Evolutionary conservation across 2,113 vertebrate genomes (phyloP).

Genomic region (Hyaena hyaena): DNA sequence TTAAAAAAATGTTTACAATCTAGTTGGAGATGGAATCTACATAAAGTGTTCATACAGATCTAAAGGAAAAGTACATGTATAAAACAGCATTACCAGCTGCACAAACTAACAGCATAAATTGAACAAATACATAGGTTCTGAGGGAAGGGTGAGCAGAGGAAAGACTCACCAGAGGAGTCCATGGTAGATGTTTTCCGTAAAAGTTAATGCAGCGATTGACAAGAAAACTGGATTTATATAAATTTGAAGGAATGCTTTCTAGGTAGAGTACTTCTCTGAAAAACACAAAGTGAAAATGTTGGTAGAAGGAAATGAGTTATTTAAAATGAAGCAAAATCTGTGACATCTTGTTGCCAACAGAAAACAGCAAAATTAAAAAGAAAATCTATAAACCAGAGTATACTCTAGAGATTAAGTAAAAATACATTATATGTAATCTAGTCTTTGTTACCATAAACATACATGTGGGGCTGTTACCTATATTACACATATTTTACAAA

Average conservation of each 20-base stretch:
- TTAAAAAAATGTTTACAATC: not conserved
- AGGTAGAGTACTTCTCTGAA: not conserved
- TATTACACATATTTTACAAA: not conserved
- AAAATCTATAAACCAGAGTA: not conserved
- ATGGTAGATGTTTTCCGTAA: not conserved
- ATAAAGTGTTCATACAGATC: not conserved
- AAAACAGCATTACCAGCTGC: not conserved
- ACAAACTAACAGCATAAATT: not conserved
- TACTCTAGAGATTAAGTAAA: not conserved
- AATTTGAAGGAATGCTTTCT: not conserved
- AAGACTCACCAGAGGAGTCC: not conserved
- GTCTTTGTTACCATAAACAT: not conserved
- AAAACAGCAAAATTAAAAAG: not conserved
- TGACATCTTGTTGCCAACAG: not conserved
- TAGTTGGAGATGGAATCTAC: not conserved
- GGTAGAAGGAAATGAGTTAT: not conserved
- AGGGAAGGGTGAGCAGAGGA: not conserved
- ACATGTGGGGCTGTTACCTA: not conserved
- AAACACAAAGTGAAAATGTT: not conserved
- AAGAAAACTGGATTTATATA: not conserved
- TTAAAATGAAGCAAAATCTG: constrained; percentile 29
- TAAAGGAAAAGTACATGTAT: not conserved
- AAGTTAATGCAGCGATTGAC: not conserved
- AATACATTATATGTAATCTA: not conserved
- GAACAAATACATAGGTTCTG: not conserved